Conservation (phyloP, 53 echinoderm and acorn worm species). For the Holothuria leucospilota region DNA sequence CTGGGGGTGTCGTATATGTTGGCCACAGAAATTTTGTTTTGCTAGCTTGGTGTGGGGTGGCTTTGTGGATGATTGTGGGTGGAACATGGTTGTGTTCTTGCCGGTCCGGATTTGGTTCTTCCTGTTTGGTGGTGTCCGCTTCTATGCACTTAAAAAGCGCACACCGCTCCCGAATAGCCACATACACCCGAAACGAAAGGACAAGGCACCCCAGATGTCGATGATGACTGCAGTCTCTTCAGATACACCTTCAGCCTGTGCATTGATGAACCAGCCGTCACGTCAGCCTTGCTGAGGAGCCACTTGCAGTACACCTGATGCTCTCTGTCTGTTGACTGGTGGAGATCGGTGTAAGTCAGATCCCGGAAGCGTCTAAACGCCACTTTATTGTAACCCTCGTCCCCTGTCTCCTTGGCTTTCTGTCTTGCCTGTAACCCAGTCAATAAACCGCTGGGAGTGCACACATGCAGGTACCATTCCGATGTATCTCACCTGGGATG, state of each 20-base stretch:
- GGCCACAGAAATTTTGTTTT: too few species aligned
- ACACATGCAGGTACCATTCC: neutral
- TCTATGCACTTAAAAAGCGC: too few species aligned
- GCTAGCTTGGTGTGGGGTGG: too few species aligned
- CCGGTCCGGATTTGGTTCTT: too few species aligned
- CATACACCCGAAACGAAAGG: neutral
- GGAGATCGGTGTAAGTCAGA: neutral
- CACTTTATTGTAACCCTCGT: neutral
- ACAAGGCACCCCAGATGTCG: neutral
- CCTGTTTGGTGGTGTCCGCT: too few species aligned
- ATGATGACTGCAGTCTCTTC: neutral
- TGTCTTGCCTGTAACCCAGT: neutral
- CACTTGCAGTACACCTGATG: slow-evolving; percentile 20
- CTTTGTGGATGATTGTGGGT: too few species aligned
- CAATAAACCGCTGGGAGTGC: slow-evolving; percentile 2
- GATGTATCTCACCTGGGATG: neutral
- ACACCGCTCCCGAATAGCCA: neutral
- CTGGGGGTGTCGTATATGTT: too few species aligned
- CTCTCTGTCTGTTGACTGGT: neutral
- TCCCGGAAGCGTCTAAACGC: neutral
- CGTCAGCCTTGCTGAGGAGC: slow-evolving; percentile 11
- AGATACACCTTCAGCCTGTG: slow-evolving; percentile 4
- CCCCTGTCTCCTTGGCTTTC: slow-evolving; percentile 21
- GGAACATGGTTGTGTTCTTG: too few species aligned
- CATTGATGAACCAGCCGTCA: slow-evolving; percentile 17